phyloP scores from a whole-genome alignment of 2,113 vertebrate genomes.

The Corydoras sp. region DNA sequence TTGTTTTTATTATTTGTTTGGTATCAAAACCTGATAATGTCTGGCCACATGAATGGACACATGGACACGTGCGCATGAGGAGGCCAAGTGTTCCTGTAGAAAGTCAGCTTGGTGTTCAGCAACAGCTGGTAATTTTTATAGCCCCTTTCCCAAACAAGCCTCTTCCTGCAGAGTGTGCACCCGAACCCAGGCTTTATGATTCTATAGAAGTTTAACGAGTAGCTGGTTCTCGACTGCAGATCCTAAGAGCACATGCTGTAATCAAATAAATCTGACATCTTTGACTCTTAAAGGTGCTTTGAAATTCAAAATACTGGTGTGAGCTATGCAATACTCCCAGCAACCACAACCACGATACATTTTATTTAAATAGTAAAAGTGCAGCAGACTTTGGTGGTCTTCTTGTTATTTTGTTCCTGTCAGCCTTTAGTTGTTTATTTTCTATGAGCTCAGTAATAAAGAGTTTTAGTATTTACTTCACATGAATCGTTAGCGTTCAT shows the following conservation, averaged over 20 bases:
- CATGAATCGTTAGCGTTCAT: no score
- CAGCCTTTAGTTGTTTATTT: no score
- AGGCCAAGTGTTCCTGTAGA: background rate
- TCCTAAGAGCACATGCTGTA: background rate
- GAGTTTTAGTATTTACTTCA: no score
- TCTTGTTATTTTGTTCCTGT: background rate
- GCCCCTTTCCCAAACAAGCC: background rate
- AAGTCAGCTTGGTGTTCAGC: slow-evolving; percentile 8
- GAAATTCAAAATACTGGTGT: slow-evolving; percentile 15
- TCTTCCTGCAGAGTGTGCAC: slow-evolving; percentile 1
- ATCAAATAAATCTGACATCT: slow-evolving; percentile 25
- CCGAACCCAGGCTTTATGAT: slow-evolving; percentile 14
- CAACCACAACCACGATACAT: slow-evolving; percentile 7
- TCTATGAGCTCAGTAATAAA: no score
- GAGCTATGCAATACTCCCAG: background rate
- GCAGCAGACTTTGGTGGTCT: slow-evolving; percentile 4
- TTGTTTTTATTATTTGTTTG: no score
- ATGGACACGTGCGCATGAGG: background rate
- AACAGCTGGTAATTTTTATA: slow-evolving; percentile 51
- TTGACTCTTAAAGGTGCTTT: slow-evolving; percentile 19
- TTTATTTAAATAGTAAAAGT: slow-evolving; percentile 5
- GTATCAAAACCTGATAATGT: no score
- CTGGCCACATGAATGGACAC: no score
- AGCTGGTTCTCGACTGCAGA: background rate
- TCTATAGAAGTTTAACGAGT: slow-evolving; percentile 20